Percentiles rank a stretch among this genome's conserved stretches.
phyloP scores from a whole-genome alignment of 2,888 invertebrate species.

The Trichogramma evanescens region DNA sequence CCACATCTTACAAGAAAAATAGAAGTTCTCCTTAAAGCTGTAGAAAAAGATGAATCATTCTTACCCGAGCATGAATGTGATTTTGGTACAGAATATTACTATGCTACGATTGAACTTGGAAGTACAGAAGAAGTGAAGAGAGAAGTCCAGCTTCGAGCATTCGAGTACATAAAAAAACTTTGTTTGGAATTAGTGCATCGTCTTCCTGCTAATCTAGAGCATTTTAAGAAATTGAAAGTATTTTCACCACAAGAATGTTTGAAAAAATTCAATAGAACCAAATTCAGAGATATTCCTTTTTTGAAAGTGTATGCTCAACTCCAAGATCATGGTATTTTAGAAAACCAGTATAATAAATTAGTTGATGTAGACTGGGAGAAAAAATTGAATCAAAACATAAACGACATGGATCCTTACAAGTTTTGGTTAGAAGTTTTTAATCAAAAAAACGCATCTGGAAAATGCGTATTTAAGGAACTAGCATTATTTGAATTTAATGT shows the following conservation, averaged over 20 bases:
- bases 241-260: constrained; percentile 11
- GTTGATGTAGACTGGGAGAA: too few relatives aligned
- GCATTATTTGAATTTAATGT: too few relatives aligned
- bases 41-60: constrained; percentile 15
- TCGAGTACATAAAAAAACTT: neutral
- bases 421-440: too few relatives aligned
- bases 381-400: too few relatives aligned
- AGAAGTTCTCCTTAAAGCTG: neutral
- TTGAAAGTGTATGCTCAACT: too few relatives aligned
- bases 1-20: constrained; percentile 9
- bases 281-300: constrained; percentile 1
- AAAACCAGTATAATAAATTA: too few relatives aligned
- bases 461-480: too few relatives aligned
- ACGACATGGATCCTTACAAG: too few relatives aligned
- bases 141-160: constrained; percentile 12
- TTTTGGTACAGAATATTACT: constrained; percentile 18
- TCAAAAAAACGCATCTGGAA: too few relatives aligned
- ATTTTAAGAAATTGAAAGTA: constrained; percentile 5
- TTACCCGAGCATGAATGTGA: constrained; percentile 11
- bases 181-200: constrained; percentile 8
- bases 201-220: constrained; percentile 8
- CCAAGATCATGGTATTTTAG: too few relatives aligned
- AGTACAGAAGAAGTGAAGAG: neutral
- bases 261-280: neutral
- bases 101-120: neutral